These are phyloP conservation scores for Matsumurasca onukii DNA, from an alignment of 1,140 invertebrate genomes.

Conservation along the genomic window DNA sequence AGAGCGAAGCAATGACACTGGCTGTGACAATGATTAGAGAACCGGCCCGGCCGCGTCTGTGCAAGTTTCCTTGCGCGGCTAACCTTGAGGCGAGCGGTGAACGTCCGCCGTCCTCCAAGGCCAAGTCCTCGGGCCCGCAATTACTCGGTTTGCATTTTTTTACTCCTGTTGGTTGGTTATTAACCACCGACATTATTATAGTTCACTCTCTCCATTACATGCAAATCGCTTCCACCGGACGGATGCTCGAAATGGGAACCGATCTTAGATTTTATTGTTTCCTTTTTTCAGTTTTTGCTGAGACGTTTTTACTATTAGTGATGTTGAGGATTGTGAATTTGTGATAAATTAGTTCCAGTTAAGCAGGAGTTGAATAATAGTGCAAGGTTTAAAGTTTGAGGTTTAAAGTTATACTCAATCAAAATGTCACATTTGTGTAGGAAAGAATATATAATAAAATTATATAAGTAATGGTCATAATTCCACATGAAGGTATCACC, in stretches of 20 bases:
- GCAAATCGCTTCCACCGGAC: slow-evolving; percentile 22
- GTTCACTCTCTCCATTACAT: slow-evolving; percentile 21
- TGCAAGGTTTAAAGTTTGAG: no score
- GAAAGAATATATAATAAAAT: no score
- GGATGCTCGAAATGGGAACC: slow-evolving; percentile 1
- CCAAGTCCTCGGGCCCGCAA: slow-evolving; percentile 9
- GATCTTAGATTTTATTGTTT: slow-evolving; percentile 3
- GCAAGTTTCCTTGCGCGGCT: slow-evolving; percentile 10
- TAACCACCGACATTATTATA: slow-evolving; percentile 23
- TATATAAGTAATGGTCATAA: no score
- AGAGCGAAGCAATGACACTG: slow-evolving; percentile 17
- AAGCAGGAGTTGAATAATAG: no score
- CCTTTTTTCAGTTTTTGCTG: background rate
- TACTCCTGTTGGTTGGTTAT: slow-evolving; percentile 22
- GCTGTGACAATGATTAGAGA: slow-evolving; percentile 19
- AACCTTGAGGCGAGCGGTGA: slow-evolving; percentile 3
- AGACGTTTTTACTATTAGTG: no score
- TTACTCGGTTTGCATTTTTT: slow-evolving; percentile 26
- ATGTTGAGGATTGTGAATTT: no score
- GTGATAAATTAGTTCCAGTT: no score
- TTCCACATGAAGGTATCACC: no score
- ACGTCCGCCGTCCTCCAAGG: slow-evolving; percentile 16
- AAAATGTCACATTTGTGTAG: no score
- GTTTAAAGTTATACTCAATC: no score
- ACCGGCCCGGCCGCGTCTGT: background rate